Base-by-base conservation (phyloP, 92 coral and sea anemone species). In the Metridium senile region DNA sequence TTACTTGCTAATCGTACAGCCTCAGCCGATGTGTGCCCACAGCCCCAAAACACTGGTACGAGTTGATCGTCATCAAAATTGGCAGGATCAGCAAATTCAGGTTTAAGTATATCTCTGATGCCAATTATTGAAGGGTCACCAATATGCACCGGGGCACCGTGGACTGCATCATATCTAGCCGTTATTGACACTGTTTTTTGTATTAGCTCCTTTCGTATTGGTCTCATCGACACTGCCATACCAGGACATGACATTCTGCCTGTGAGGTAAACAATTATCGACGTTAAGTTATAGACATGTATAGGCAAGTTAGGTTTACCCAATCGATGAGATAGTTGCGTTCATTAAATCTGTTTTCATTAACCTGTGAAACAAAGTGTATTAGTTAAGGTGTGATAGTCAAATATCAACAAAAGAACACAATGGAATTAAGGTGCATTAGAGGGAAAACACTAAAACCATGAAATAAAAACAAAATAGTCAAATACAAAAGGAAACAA, bases 71-170 rank as follows among this genome's bases (percentile, higher is more conserved):
- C 86, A 26, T 72, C 80, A 57, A 84, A 33, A 21, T 57, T 56
- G 0, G 89, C 70, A 30, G 79, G 66, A 11, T 85, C 93, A 7
- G 96, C 97, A 52, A 85, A 82, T 10, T 87, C 89, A 33, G 61
- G 58, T 2, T 35, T 33, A 19, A 66, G 25, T 16, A 89, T 28
- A 31, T 63, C 69, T 16, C 20, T 46, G 23, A 91, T 91, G 39
- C 98, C 98, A 73, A 80, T 62, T 47, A 84, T 68, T n/a, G 86
- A 33, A 19, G 99, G 99, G 63, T 92, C 92, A 11, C 99, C 99
- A 26, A 96, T 93, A 59, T 96, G 99, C 57, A 96, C 83, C 13
- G 99, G 99, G 21, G 99, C 90, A 13, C 99, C 99, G 74, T 96
- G 99, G 28, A 87, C 91, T n/a, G 85, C 85, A 26, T 93, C 92